Conservation (phyloP, 2,113 vertebrate genomes). For the Nettapus auritus region DNA sequence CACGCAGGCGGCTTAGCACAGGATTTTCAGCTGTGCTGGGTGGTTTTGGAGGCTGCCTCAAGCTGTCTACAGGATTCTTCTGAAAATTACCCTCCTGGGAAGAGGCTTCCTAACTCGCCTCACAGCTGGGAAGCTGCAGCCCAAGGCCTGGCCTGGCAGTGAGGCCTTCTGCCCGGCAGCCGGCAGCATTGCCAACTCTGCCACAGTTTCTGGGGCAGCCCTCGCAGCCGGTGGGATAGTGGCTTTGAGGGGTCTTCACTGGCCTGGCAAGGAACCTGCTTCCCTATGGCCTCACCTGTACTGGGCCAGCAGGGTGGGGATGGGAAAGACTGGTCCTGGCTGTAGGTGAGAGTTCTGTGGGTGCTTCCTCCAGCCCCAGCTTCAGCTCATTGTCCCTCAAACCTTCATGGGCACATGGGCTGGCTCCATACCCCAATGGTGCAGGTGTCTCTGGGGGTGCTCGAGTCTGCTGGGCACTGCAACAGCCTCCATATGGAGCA, state of each 20-base stretch:
- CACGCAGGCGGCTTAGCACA: not conserved
- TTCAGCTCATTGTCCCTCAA: not conserved
- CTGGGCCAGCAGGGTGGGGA: not conserved
- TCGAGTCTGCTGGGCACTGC: not conserved
- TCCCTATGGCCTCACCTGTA: accelerated
- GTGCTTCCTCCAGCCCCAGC: not conserved
- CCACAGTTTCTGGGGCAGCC: not conserved
- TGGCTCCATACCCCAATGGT: not conserved
- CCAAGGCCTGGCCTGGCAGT: not conserved
- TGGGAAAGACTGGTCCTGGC: not conserved
- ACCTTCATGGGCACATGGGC: not conserved
- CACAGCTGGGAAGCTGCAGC: not conserved
- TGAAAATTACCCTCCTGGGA: not conserved
- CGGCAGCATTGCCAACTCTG: not conserved
- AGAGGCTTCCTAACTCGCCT: not conserved
- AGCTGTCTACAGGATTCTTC: not conserved
- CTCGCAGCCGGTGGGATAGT: accelerated
- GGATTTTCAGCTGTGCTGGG: not conserved
- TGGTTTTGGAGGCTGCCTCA: not conserved
- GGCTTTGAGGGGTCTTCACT: not conserved
- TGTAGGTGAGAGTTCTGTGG: not conserved
- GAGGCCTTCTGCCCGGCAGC: accelerated
- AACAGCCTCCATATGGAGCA: not conserved
- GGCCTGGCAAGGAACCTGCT: not conserved
- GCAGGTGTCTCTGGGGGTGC: not conserved